phyloP scores from a whole-genome alignment of 1,140 invertebrate species.

The Brachionus asplanchnoidis region DNA sequence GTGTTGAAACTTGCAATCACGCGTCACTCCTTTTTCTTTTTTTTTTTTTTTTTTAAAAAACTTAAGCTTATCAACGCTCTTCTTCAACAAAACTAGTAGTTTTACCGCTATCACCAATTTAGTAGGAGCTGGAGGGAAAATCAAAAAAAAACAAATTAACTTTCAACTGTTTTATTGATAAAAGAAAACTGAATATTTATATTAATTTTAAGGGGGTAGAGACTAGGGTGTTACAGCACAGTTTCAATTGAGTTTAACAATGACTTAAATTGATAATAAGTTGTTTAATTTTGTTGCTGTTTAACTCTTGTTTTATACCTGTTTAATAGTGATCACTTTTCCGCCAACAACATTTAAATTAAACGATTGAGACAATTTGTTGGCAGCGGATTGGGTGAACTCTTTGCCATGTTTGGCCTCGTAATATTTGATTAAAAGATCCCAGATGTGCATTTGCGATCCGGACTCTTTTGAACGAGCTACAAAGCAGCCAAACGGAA shows the following conservation, averaged over 20 bases:
- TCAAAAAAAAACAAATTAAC: no score
- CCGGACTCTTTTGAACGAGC: slow-evolving; percentile 54
- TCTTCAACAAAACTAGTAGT: no score
- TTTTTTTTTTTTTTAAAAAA: no score
- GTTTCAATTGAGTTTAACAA: slow-evolving; percentile 84
- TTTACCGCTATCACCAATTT: no score
- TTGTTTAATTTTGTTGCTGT: neutral
- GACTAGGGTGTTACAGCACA: no score
- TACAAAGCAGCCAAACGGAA: slow-evolving; percentile 84
- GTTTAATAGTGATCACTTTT: slow-evolving; percentile 78
- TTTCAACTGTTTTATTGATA: no score
- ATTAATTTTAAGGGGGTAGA: no score
- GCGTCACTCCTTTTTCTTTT: no score
- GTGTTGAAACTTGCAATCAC: no score
- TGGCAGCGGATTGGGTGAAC: slow-evolving; percentile 87
- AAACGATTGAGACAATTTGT: slow-evolving; percentile 94
- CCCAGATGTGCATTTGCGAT: slow-evolving; percentile 74
- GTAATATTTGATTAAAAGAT: slow-evolving; percentile 81
- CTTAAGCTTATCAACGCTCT: no score
- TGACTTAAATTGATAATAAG: slow-evolving; percentile 63
- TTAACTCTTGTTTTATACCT: slow-evolving; percentile 58
- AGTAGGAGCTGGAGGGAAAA: no score
- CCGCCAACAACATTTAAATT: slow-evolving; percentile 86
- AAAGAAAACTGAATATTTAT: no score
- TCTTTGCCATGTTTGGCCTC: slow-evolving; percentile 76